Base-by-base conservation (phyloP, 1,140 invertebrate genomes). In the Telenomus remus region DNA sequence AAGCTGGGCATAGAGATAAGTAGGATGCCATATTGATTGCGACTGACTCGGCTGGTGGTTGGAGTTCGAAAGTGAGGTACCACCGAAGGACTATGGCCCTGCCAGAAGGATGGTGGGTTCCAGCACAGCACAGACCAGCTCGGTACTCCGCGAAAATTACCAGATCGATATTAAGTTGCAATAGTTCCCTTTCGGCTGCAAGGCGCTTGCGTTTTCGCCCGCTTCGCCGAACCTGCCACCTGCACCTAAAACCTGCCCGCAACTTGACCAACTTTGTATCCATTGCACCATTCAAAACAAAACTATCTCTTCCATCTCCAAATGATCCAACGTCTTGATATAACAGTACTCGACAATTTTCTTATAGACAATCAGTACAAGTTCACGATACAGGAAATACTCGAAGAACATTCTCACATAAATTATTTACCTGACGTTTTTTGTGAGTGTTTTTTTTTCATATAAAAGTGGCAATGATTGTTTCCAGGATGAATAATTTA, bases 21-120 rank as follows among this genome's bases (percentile, higher is more conserved):
- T 85, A 84, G 83, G 79, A 86, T 85, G 76, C 79, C 81, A 86
- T 87, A 86, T 87, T 84, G 85, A 86, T 87, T 86, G 82, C 81
- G 79, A 85, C 79, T 79, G 81, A 84, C 80, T 84, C 78, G 69
- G 48, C 65, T 73, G 72, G 76, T 77, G 74, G 80, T 82, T 66
- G 61, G 79, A 80, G 82, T 84, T 86, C 76, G 81, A 84, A 85
- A 84, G 82, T 82, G 81, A 82, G 82, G 82, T 79, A 81, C 76
- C 68, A 59, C 12, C 47, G 65, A 65, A 69, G 69, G 63, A 73
- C 53, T 42, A 74, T 65, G 66, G 71, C 51, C 55, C 39, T 53
- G 56, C 47, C 51, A 48, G 61, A 71, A 56, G 49, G 50, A 47
- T 12, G 53, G 50, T 44, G 56, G 54, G 51, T 51, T 65, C 55